Conservation (phyloP, 1,140 invertebrate genomes). For the Adoxophyes honmai region DNA sequence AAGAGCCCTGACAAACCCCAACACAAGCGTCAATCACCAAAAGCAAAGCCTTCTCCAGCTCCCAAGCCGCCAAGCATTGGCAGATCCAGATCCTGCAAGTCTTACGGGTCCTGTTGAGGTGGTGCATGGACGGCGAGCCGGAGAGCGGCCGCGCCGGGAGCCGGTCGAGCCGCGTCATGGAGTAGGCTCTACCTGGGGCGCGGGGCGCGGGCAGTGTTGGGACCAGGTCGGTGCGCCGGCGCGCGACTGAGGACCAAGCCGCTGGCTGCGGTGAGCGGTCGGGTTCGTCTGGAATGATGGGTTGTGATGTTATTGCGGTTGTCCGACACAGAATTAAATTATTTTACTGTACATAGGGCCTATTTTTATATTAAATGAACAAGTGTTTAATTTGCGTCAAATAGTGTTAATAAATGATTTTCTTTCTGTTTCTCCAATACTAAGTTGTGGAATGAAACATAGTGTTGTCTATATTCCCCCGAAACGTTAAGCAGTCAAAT, state of each 20-base stretch:
- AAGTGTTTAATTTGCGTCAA: too few species aligned
- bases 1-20: too few species aligned
- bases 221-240: constrained; percentile 92
- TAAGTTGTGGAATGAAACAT: too few species aligned
- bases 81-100: constrained; percentile 24
- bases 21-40: constrained; percentile 13
- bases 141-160: constrained; percentile 79
- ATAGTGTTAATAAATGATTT: too few species aligned
- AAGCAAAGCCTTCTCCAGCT: background rate
- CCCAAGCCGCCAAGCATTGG: constrained; percentile 13
- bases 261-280: constrained; percentile 76
- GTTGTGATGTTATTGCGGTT: background rate
- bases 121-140: constrained; percentile 71
- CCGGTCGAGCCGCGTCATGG: constrained; percentile 93
- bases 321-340: too few species aligned
- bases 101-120: constrained; percentile 61
- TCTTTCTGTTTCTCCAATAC: too few species aligned
- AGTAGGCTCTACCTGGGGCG: constrained; percentile 91
- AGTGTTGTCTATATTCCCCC: too few species aligned
- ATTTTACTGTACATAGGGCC: too few species aligned
- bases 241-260: constrained; percentile 84
- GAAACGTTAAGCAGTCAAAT: too few species aligned
- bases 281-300: constrained; percentile 65
- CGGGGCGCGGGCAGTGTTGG: constrained; percentile 90
- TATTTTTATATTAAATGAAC: too few species aligned